Conservation (phyloP, 2,797 vertebrate species). For the Manis crassicaudata region DNA sequence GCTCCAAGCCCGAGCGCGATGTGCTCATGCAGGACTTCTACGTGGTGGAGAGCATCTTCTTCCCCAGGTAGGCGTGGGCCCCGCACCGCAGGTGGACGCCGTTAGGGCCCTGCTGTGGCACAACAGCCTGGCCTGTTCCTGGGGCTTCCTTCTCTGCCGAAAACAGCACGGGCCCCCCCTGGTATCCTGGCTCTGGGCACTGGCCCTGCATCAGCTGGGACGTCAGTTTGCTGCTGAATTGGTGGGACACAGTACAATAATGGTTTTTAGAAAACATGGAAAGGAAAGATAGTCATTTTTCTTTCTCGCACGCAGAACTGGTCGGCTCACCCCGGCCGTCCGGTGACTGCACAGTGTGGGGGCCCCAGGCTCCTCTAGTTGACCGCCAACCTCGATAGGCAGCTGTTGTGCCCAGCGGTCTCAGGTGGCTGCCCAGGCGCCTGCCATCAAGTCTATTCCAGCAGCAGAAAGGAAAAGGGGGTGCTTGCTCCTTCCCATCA, state of each 20-base stretch:
- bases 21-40: conserved; percentile 99
- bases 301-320: accelerated
- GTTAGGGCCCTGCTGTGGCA: accelerated
- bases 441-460: neutral
- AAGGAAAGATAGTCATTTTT: neutral
- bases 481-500: neutral
- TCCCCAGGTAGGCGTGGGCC: conserved; percentile 90
- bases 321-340: neutral
- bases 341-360: accelerated
- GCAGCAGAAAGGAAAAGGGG: neutral
- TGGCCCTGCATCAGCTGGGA: accelerated
- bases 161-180: accelerated
- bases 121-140: neutral
- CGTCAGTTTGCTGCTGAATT: neutral
- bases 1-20: conserved; percentile 97
- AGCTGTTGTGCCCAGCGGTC: neutral
- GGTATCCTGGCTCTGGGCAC: neutral
- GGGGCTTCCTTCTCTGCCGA: neutral
- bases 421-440: neutral
- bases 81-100: accelerated
- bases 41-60: conserved; percentile 98
- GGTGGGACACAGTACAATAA: accelerated
- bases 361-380: neutral
- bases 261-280: neutral
- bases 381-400: accelerated